Conservation (phyloP, 2,888 invertebrate genomes). For the Calameuta pallipes region DNA sequence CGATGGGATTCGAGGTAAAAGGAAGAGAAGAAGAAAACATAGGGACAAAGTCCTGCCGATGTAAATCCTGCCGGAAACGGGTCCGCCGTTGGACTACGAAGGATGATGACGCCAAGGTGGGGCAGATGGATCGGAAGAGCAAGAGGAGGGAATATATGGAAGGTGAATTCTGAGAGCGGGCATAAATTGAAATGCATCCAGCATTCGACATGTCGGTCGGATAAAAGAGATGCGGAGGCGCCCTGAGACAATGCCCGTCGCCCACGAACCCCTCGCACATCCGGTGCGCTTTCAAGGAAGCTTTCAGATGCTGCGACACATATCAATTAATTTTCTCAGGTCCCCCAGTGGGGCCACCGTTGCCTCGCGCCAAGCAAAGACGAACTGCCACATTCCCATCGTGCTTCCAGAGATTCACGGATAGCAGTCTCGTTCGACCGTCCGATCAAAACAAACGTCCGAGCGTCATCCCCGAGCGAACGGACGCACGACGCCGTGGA, state of each 20-base stretch:
- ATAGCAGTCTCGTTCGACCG: background rate
- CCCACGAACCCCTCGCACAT: slow-evolving; percentile 54
- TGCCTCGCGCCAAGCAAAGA: background rate
- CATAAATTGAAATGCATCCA: slow-evolving; percentile 59
- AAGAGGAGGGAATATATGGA: slow-evolving; percentile 4
- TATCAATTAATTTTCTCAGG: slow-evolving; percentile 59
- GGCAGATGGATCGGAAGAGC: background rate
- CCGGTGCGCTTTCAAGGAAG: slow-evolving; percentile 63
- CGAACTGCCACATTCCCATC: background rate
- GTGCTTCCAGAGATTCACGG: background rate
- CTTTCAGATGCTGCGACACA: slow-evolving; percentile 54
- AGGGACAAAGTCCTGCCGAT: background rate
- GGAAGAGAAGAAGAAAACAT: background rate
- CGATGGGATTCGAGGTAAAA: background rate
- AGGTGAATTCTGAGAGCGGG: slow-evolving; percentile 48
- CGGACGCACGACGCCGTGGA: background rate
- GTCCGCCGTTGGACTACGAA: background rate
- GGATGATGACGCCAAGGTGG: background rate
- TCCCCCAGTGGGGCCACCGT: slow-evolving; percentile 9
- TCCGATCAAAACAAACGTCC: background rate
- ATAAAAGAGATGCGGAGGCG: slow-evolving; percentile 55
- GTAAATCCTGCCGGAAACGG: background rate
- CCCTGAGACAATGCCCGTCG: slow-evolving; percentile 53
- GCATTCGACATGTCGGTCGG: slow-evolving; percentile 62
- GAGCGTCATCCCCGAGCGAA: background rate